Conservation (phyloP, 2,797 vertebrate genomes). For the Hybognathus amarus region DNA sequence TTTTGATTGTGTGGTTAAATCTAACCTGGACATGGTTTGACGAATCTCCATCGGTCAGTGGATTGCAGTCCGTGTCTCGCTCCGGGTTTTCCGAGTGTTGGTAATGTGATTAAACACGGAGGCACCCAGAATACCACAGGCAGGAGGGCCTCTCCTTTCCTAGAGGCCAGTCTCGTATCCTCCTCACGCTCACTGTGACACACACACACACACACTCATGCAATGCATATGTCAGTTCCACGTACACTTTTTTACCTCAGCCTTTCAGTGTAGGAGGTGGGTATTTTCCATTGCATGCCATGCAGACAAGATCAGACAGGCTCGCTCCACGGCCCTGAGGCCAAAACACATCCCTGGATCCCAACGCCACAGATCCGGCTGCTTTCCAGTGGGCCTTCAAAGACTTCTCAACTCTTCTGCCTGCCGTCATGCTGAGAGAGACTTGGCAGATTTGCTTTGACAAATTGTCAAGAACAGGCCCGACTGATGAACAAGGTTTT, state of each 20-base stretch:
- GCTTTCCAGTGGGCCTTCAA: not conserved
- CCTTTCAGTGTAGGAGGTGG: not conserved
- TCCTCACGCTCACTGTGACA: not conserved
- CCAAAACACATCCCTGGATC: conserved; percentile 23
- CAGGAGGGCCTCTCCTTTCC: conserved; percentile 68
- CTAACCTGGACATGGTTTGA: not conserved
- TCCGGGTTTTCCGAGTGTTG: conserved; percentile 60
- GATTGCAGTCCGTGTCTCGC: accelerated
- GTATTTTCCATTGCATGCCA: conserved; percentile 59
- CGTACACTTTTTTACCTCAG: not conserved
- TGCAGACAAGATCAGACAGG: conserved; percentile 36
- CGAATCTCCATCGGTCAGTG: conserved; percentile 37
- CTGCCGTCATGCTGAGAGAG: not conserved
- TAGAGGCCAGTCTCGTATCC: conserved; percentile 62
- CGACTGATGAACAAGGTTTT: not conserved
- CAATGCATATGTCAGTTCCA: conserved; percentile 62
- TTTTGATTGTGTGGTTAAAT: not conserved
- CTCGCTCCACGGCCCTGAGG: conserved; percentile 1
- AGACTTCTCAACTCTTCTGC: conserved; percentile 2
- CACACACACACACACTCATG: conserved; percentile 16
- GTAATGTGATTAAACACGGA: conserved; percentile 78
- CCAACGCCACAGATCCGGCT: not conserved
- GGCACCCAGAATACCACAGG: conserved; percentile 74
- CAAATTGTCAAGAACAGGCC: not conserved
- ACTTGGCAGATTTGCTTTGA: not conserved